A percentile compares a stretch with the other conserved stretches of the same genome.
phyloP scores from a whole-genome alignment of 35 echinoderm and acorn worm genomes.

The Heliocidaris tuberculata region DNA sequence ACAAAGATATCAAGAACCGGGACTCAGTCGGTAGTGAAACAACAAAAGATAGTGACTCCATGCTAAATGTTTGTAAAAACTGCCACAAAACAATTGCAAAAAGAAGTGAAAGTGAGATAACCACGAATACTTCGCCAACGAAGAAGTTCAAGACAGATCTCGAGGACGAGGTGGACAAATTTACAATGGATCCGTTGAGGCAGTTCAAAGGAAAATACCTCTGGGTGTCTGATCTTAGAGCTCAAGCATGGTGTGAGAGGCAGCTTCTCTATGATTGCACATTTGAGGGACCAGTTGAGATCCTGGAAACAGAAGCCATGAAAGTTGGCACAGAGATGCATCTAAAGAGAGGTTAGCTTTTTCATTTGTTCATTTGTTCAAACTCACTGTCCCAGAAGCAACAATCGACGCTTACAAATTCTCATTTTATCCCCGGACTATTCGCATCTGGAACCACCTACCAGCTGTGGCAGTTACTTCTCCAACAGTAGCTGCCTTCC shows the following conservation, averaged over 20 bases:
- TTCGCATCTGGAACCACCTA: no score
- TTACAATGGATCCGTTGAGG: not conserved
- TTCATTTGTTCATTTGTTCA: no score
- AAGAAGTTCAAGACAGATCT: not conserved
- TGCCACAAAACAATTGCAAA: not conserved
- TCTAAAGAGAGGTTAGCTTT: slow-evolving; percentile 24
- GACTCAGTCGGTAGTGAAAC: not conserved
- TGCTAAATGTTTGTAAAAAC: not conserved
- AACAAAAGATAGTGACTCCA: not conserved
- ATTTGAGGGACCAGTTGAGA: slow-evolving; percentile 55
- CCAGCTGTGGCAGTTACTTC: no score
- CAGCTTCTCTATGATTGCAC: slow-evolving; percentile 66
- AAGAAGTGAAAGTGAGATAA: not conserved
- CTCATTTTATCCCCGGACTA: no score
- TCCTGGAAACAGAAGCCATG: slow-evolving; percentile 48
- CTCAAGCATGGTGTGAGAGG: slow-evolving; percentile 84
- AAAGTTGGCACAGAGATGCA: slow-evolving; percentile 40
- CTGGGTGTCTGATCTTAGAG: slow-evolving; percentile 71
- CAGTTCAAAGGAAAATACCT: slow-evolving; percentile 53
- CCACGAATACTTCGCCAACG: not conserved
- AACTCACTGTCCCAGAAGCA: no score
- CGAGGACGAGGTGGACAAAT: not conserved
- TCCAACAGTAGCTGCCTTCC: no score
- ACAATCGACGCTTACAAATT: no score
- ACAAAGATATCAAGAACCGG: not conserved